Percentiles rank a stretch among this genome's conserved stretches.
phyloP scores from a whole-genome alignment of 1,140 invertebrate species.

The Streblospio benedicti region DNA sequence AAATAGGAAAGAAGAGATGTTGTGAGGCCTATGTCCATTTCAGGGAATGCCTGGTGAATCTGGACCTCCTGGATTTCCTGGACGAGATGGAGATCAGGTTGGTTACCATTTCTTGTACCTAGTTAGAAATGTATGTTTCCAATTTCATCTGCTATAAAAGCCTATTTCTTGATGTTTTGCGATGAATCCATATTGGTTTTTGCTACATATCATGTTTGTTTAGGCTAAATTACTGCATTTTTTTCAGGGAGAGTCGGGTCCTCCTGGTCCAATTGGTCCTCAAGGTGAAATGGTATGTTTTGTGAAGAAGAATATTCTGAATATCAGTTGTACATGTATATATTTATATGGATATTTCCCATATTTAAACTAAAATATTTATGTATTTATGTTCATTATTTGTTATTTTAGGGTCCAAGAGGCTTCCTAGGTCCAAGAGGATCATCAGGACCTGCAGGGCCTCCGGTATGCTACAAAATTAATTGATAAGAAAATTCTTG shows the following conservation, averaged over 20 bases:
- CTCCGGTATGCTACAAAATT: conserved; percentile 3
- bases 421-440: conserved; percentile 17
- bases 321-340: not conserved
- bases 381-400: not conserved
- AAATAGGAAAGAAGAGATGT: too few relatives aligned
- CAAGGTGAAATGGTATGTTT: conserved; percentile 46
- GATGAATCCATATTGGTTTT: not conserved
- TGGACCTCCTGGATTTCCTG: conserved; percentile 61
- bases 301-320: not conserved
- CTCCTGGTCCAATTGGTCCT: conserved; percentile 59
- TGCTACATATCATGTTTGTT: too few relatives aligned
- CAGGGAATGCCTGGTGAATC: conserved; percentile 60
- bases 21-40: conserved; percentile 36
- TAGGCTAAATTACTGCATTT: not conserved
- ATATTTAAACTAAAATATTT: not conserved
- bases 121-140: conserved; percentile 13
- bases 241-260: conserved; percentile 60
- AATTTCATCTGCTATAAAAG: not conserved
- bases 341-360: not conserved
- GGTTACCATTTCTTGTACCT: conserved; percentile 16
- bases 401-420: not conserved
- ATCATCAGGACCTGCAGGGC: conserved; percentile 10
- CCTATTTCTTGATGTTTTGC: conserved; percentile 2
- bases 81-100: conserved; percentile 41
- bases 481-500: too few relatives aligned